Base-by-base conservation (phyloP, 2,888 invertebrate species). In the Zeuzera pyrina region DNA sequence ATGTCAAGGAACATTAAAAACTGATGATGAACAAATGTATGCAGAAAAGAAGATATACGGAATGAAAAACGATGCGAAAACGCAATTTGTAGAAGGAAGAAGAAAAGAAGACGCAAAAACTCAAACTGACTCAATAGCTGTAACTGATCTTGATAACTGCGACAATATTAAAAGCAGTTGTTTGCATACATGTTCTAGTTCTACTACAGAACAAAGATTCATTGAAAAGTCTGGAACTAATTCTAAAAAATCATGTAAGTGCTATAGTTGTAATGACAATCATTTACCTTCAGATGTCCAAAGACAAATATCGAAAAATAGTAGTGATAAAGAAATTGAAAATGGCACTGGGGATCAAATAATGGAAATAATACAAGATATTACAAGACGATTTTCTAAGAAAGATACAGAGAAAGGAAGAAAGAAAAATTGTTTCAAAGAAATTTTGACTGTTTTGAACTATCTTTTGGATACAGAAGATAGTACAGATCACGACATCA, bases 381-480 rank as follows among this genome's bases (percentile, higher is more conserved):
- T 83, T 26, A 83, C 79, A 11, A 67, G 61, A 38, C 69, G 73
- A n/a, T 83, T 76, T 46, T 59, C 76, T 1, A 83, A 83, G 50
- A 60, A 57, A 23, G 68, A 72, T 22, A 40, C 62, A 13, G 64
- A 60, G 25, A 74, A 64, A 36, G 53, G 40, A 24, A 71, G 66
- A 39, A 65, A 65, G 33, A 79, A 70, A 39, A 79, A 77, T 52
- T 74, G 78, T 43, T 77, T 73, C 22, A 69, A 67, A 37, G 83
- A 81, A 49, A 77, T 83, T 12, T 60, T 83, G 33, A 53, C 61
- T 12, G 59, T 78, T 16, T 49, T 83, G 8, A 76, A 71, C 35
- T 78, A 81, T 43, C 59, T 83, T 15, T 53, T 83, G 25, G 77
- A 81, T 38, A 83, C 81, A 6, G 79, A 77, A 24, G 79, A 76